Base-by-base conservation (phyloP, 2,797 vertebrate genomes). In the Philypnodon macrostomus region DNA sequence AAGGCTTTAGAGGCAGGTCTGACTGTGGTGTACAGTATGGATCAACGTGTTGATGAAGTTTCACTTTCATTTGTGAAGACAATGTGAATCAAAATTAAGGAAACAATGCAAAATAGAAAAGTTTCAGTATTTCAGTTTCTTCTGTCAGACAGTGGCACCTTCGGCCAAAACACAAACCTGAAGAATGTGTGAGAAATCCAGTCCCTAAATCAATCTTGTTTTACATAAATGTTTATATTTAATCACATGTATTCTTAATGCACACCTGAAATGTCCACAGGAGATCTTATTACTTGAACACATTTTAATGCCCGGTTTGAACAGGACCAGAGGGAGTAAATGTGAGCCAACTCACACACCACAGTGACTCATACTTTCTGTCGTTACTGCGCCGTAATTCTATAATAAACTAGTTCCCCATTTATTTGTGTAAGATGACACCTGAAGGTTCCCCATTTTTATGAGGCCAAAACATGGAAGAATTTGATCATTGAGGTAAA, bases 341-440 rank as follows among this genome's bases (percentile, higher is more conserved):
- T 30, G 15, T 12, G 41, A 44, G 41, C 41, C 41, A 44, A 44
- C 14, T 18, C 41, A 44, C 41, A 44, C 27, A 17, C 41, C 41
- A 44, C 41, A 30, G 41, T 44, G 41, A 44, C 41, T 44, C 41
- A 44, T 44, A 44, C 41, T 44, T 44, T 44, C 41, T 44, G 41
- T 44, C 26, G 26, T 44, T 44, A 44, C 41, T 44, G 41, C 41
- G 26, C 41, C 14, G 41, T 44, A 44, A 44, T 30, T 44, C 41
- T 30, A 44, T 44, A 10, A 44, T 30, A 44, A 44, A 44, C 41
- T 30, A 44, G 41, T 44, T 30, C 41, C 27, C 41, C 41, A 44
- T 44, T 29, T 44, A 44, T 44, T 44, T 44, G 15, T 44, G 41
- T 30, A 44, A 44, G 41, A 30, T 44, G 41, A 44, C 41, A 44